Evolutionary conservation across 2,888 invertebrate species (phyloP), one percentile per base, ranked within the genome.

Genomic region (Scelioninae gen. 1): DNA sequence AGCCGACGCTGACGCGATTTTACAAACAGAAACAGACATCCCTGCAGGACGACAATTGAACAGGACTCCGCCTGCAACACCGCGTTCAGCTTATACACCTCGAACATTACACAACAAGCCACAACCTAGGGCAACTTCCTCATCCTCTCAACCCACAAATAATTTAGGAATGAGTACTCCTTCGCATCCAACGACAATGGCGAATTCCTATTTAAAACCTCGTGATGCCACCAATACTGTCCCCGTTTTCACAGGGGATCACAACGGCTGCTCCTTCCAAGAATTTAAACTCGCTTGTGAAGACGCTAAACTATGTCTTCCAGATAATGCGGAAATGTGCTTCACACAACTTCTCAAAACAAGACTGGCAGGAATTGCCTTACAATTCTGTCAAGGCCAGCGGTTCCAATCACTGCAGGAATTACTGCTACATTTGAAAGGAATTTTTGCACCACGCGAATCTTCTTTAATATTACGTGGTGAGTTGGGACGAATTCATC

Each of bases 401-500:
- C 8, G 23, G 5, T 65, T 49, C 29, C 34, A 47, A 1, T 31
- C 62, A n/a, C 10, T 62, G 4, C 3, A 5, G 3, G 15, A 13
- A 4, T 32, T 62, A 15, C n/a, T 65, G 4, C 1, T 15, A 5
- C 49, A 65, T 29, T 51, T 65, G 11, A 65, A 65, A 29, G 34
- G n/a, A 5, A 51, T 65, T 10, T 65, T 16, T 16, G 65, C 51
- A 9, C 65, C 65, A 8, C 23, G 23, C 0, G 51, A 65, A 51
- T 65, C 65, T 7, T 23, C 49, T 1, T 23, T 31, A 0, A 7
- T 13, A 1, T 11, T 63, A 2, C 38, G 65, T 0, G 65, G 65
- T 0, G 68, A 68, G 45, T 16, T 68, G 2, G 56, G 45, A 0
- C 51, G 53, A 4, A 11, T 68, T 10, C 32, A 68, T 68, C 65